Evolutionary conservation across 1,140 invertebrate genomes (phyloP).

Genomic region (Calliopsis andreniformis): DNA sequence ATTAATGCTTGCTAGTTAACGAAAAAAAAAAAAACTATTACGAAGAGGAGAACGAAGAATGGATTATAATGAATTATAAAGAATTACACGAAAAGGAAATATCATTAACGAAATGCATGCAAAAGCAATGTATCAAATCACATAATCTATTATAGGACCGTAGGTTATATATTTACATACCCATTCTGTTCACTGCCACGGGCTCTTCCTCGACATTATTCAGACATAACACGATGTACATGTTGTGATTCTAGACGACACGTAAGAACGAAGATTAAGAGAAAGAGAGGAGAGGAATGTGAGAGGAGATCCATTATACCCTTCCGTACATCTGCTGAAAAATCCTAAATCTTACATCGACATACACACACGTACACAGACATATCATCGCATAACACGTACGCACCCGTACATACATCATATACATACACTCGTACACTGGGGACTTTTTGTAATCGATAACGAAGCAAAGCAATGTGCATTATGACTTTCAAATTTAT

Average conservation of each 20-base stretch:
- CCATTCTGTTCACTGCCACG: slow-evolving; percentile 78
- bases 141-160: slow-evolving; percentile 76
- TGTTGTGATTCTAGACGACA: slow-evolving; percentile 59
- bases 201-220: slow-evolving; percentile 71
- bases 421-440: slow-evolving; percentile 47
- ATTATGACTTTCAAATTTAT: slow-evolving; percentile 69
- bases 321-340: slow-evolving; percentile 33
- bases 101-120: slow-evolving; percentile 78
- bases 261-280: neutral
- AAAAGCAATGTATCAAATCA: slow-evolving; percentile 79
- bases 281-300: slow-evolving; percentile 15
- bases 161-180: slow-evolving; percentile 75
- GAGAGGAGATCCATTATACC: slow-evolving; percentile 38
- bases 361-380: slow-evolving; percentile 34
- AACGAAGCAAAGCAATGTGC: slow-evolving; percentile 65
- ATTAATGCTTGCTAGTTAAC: slow-evolving; percentile 76
- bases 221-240: slow-evolving; percentile 62
- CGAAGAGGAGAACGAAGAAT: slow-evolving; percentile 9
- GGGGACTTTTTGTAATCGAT: slow-evolving; percentile 71
- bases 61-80: slow-evolving; percentile 54
- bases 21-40: slow-evolving; percentile 60
- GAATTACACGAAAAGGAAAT: slow-evolving; percentile 63
- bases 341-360: slow-evolving; percentile 57
- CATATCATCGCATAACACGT: slow-evolving; percentile 39
- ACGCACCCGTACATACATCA: slow-evolving; percentile 8